Percentiles rank a stretch among this genome's conserved stretches.
These are phyloP conservation scores for Ctenosaura bakeri DNA, from an alignment of 2,797 vertebrate genomes.

Conservation along the genomic window DNA sequence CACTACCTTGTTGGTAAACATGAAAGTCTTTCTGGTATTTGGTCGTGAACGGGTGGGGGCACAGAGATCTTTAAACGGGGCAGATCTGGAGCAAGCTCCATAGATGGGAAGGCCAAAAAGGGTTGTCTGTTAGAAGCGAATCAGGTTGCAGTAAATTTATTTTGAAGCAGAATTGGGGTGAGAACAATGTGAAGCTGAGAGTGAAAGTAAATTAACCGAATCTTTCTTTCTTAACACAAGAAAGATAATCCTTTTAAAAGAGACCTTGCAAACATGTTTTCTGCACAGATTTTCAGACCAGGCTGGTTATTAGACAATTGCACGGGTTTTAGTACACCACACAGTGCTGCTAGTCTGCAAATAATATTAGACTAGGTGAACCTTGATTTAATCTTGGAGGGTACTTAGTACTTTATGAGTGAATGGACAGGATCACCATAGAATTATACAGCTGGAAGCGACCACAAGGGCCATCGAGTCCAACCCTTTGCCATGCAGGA, in stretches of 20 bases:
- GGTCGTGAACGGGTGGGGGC: neutral
- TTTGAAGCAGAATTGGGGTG: neutral
- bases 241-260: neutral
- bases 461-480: too few species aligned
- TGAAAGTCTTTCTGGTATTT: neutral
- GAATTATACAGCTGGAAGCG: too few species aligned
- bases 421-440: too few species aligned
- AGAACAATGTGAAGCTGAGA: neutral
- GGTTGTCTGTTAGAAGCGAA: neutral
- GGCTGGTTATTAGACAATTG: too few species aligned
- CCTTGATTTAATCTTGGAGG: too few species aligned
- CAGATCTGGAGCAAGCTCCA: constrained; percentile 18
- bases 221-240: neutral
- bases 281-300: too few species aligned
- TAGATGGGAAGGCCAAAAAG: neutral
- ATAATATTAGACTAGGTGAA: too few species aligned
- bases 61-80: neutral
- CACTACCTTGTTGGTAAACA: constrained; percentile 44
- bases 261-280: too few species aligned
- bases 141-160: neutral
- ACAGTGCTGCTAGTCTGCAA: too few species aligned
- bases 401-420: too few species aligned
- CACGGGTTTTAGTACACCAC: too few species aligned
- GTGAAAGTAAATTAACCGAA: neutral
- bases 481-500: too few species aligned